Evolutionary conservation across 2,113 vertebrate genomes (phyloP).

Genomic region (Ploceus nigricollis): DNA sequence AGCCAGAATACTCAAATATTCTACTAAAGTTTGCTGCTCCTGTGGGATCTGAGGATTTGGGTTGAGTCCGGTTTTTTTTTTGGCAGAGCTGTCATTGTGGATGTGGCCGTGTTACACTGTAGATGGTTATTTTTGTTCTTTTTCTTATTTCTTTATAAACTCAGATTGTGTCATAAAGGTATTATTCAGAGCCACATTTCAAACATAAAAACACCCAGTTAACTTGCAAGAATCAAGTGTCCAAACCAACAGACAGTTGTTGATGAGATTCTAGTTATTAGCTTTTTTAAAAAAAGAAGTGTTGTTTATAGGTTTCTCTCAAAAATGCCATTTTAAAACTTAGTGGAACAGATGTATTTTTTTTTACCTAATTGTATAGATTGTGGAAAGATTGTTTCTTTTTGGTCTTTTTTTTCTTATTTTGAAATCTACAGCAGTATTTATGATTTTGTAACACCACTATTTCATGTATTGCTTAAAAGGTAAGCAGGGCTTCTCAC

Average conservation of each 20-base stretch:
- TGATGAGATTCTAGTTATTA: background rate
- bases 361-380: background rate
- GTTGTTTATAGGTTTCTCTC: fast-evolving
- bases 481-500: background rate
- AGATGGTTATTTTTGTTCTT: background rate
- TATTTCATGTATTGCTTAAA: background rate
- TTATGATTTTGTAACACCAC: background rate
- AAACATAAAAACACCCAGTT: background rate
- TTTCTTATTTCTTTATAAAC: background rate
- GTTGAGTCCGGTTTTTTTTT: background rate
- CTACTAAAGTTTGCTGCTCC: background rate
- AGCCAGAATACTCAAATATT: background rate
- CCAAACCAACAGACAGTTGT: background rate
- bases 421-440: background rate
- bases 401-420: background rate
- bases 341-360: background rate
- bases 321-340: background rate
- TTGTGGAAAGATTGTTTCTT: background rate
- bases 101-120: background rate
- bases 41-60: background rate
- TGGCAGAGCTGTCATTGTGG: background rate
- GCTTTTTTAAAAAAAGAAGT: background rate
- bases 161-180: background rate
- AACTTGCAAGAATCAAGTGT: background rate
- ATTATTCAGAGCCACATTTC: background rate